These are phyloP conservation scores for Salticus scenicus DNA, from an alignment of 2,888 invertebrate genomes.

Conservation along the genomic window DNA sequence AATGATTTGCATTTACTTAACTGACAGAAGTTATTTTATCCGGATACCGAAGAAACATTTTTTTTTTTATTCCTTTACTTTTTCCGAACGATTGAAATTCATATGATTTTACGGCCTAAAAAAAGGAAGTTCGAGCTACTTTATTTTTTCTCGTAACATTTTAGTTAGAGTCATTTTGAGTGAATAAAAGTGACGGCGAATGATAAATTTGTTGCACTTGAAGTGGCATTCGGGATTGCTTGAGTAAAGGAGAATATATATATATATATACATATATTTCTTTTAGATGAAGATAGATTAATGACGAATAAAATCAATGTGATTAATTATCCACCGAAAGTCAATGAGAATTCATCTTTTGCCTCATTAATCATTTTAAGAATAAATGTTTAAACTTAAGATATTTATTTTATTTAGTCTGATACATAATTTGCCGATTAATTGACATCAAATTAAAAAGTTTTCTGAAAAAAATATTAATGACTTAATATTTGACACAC, in stretches of 20 bases:
- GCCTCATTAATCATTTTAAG: too few relatives aligned
- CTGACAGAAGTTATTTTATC: not conserved
- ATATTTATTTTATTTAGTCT: too few relatives aligned
- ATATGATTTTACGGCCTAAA: not conserved
- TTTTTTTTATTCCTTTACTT: not conserved
- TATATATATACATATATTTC: too few relatives aligned
- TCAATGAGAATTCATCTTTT: too few relatives aligned
- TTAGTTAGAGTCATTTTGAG: not conserved
- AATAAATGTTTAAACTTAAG: too few relatives aligned
- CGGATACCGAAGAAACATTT: not conserved
- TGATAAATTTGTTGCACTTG: not conserved
- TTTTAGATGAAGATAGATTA: too few relatives aligned
- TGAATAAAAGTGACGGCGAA: not conserved
- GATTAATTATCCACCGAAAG: too few relatives aligned
- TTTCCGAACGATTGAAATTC: not conserved
- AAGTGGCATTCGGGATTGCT: not conserved
- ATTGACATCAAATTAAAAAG: too few relatives aligned
- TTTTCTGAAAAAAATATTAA: too few relatives aligned
- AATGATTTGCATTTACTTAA: slow-evolving; percentile 9
- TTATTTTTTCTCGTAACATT: not conserved
- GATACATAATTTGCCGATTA: too few relatives aligned
- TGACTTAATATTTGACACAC: too few relatives aligned
- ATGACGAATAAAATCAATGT: too few relatives aligned
- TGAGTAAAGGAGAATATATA: not conserved
- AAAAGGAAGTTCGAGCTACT: not conserved